Conservation (phyloP, 2,888 invertebrate species). For the Globia sparganii region DNA sequence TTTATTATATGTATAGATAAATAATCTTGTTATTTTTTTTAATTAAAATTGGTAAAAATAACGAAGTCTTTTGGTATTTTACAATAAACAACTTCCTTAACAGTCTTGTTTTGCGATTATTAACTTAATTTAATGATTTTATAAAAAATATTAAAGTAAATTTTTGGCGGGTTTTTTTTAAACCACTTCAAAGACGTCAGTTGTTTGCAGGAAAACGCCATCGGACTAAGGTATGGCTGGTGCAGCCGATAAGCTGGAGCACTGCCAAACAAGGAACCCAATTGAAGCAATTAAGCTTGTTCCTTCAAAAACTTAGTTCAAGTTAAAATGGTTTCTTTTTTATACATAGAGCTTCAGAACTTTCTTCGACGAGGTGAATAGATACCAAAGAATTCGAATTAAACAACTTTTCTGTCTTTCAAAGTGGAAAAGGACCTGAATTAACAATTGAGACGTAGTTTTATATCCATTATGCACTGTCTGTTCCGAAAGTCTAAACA, state of each 20-base stretch:
- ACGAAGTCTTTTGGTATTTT: too few species aligned
- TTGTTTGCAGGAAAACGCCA: slow-evolving; percentile 6
- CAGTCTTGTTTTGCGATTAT: too few species aligned
- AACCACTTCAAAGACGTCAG: not conserved
- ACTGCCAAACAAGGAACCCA: slow-evolving; percentile 28
- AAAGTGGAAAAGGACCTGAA: not conserved
- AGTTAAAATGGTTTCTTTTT: slow-evolving; percentile 38
- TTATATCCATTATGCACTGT: not conserved
- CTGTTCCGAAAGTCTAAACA: not conserved
- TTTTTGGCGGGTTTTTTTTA: not conserved
- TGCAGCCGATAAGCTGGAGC: slow-evolving; percentile 20
- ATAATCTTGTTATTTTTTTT: too few species aligned
- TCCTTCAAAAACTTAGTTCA: slow-evolving; percentile 30
- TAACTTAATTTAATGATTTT: too few species aligned
- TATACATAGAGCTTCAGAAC: not conserved
- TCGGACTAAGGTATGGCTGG: not conserved
- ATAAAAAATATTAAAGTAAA: not conserved
- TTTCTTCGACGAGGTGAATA: slow-evolving; percentile 1
- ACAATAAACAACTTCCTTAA: not conserved
- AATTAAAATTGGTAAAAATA: too few species aligned
- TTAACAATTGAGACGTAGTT: not conserved
- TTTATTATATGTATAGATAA: too few species aligned
- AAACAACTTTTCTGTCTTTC: slow-evolving; percentile 6
- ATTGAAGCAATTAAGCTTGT: slow-evolving; percentile 41
- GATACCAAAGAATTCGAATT: slow-evolving; percentile 12